phyloP scores from a whole-genome alignment of 2,888 invertebrate species.

The Acanthosepion pharaonis region DNA sequence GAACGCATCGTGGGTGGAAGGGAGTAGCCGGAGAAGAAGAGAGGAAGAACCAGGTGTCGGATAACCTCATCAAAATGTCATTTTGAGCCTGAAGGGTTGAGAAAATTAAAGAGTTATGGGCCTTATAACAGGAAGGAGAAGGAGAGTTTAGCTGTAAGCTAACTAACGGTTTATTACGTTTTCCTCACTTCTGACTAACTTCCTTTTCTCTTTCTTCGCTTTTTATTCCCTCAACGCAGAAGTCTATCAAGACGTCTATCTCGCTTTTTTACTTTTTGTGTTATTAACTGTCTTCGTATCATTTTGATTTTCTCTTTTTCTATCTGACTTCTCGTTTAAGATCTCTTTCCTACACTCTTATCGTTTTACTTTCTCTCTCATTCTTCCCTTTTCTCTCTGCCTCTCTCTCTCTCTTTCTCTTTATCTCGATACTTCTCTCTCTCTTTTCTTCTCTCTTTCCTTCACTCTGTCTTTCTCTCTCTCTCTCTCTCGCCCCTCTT shows the following conservation, averaged over 20 bases:
- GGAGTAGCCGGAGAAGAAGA: not conserved
- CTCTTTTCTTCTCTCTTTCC: not conserved
- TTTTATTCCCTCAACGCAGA: not conserved
- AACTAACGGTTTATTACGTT: not conserved
- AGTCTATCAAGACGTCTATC: not conserved
- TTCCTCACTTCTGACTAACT: not conserved
- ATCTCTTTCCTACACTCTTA: too few relatives aligned
- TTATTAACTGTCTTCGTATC: not conserved
- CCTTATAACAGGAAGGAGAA: slow-evolving; percentile 4
- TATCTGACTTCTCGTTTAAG: too few relatives aligned
- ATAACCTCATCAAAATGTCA: slow-evolving; percentile 33
- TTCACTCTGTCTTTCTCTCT: not conserved
- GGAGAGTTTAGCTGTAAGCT: not conserved
- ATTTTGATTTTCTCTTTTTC: not conserved
- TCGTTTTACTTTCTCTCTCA: not conserved
- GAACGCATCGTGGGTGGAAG: not conserved
- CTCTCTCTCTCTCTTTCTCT: not conserved
- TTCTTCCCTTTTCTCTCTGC: not conserved
- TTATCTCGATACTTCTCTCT: not conserved
- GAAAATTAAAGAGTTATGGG: slow-evolving; percentile 33
- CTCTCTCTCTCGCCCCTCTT: too few relatives aligned
- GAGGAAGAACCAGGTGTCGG: not conserved
- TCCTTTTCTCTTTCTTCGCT: not conserved
- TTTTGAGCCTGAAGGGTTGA: not conserved
- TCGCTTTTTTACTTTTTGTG: too few relatives aligned